Percentiles rank a stretch among this genome's conserved stretches.
Conservation (phyloP, 2,113 vertebrate species). For the Tamias sibiricus region DNA sequence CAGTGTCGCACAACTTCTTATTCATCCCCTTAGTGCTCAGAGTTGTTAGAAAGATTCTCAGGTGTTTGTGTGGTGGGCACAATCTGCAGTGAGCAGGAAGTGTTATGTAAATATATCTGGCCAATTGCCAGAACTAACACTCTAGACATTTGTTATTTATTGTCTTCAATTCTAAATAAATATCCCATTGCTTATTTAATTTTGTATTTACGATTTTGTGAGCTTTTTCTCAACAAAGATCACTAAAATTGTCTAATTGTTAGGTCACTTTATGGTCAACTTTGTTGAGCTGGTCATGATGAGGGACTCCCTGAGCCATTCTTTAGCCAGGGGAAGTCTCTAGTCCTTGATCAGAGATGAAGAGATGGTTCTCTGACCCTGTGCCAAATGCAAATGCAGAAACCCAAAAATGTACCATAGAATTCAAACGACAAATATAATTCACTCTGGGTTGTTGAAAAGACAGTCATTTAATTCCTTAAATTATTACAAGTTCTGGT, state of each 20-base stretch:
- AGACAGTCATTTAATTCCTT: neutral
- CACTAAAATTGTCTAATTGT: neutral
- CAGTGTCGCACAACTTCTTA: accelerated
- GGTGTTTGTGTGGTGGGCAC: neutral
- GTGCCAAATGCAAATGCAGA: neutral
- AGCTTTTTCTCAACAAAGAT: neutral
- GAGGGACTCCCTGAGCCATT: neutral
- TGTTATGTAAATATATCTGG: neutral
- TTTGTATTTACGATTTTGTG: neutral
- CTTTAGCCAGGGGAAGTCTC: neutral
- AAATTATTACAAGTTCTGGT: neutral
- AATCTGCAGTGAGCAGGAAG: neutral
- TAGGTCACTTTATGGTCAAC: neutral
- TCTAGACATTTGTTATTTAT: neutral
- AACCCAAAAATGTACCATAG: neutral
- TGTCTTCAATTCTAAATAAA: neutral
- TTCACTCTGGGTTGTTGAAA: neutral
- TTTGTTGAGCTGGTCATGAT: neutral
- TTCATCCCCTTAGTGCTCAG: neutral
- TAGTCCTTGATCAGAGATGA: accelerated
- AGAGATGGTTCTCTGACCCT: neutral
- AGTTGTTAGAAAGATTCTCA: neutral
- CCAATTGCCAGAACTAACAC: neutral
- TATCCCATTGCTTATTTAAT: neutral
- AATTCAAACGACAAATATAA: neutral